Evolutionary conservation across 2,888 invertebrate genomes (phyloP).

Genomic region (Leptopilina drosophilae): DNA sequence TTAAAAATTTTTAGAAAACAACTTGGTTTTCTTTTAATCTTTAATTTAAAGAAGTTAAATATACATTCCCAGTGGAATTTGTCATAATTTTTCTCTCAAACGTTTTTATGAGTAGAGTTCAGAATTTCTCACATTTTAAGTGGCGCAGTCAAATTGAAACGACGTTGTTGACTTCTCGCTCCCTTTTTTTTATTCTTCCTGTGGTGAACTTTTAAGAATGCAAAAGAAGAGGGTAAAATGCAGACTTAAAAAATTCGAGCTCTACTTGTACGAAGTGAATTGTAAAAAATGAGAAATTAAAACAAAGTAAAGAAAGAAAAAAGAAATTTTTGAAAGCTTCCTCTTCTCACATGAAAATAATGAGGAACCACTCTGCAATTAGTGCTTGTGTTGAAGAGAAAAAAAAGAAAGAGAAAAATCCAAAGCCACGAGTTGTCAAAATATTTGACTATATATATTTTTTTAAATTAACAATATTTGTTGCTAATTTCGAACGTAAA

Average conservation of each 20-base stretch:
- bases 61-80: background rate
- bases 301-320: too few relatives aligned
- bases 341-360: conserved; percentile 32
- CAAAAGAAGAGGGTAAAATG: conserved; percentile 4
- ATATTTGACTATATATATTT: background rate
- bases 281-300: background rate
- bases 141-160: conserved; percentile 24
- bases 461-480: background rate
- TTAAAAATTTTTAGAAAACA: too few relatives aligned
- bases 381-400: background rate
- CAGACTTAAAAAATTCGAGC: conserved; percentile 21
- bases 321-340: conserved; percentile 17
- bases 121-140: conserved; percentile 17
- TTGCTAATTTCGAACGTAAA: conserved; percentile 44
- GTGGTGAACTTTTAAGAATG: conserved; percentile 18
- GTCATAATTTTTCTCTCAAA: conserved; percentile 11
- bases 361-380: conserved; percentile 37
- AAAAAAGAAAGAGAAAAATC: background rate
- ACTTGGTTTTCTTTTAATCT: too few relatives aligned
- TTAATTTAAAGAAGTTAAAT: too few relatives aligned
- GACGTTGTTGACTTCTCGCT: conserved; percentile 23
- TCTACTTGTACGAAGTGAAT: conserved; percentile 13
- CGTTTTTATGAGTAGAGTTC: conserved; percentile 22
- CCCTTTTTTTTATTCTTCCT: background rate
- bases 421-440: background rate